Percentiles rank a stretch among this genome's conserved stretches.
phyloP scores from a whole-genome alignment of 2,113 vertebrate genomes.

The Urocolius indicus region DNA sequence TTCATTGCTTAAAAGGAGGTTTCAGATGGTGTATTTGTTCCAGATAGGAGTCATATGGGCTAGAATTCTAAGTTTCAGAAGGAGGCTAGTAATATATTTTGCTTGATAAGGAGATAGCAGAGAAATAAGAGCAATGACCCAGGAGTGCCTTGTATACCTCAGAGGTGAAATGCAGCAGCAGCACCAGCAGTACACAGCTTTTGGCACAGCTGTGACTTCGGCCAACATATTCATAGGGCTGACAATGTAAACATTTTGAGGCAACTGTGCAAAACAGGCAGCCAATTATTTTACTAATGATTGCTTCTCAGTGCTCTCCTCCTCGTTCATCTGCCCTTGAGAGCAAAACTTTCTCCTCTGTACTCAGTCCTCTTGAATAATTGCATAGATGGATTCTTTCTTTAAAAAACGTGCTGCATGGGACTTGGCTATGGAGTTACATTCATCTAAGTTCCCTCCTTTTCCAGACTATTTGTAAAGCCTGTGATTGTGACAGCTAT shows the following conservation, averaged over 20 bases:
- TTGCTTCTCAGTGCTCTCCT: slow-evolving; percentile 1
- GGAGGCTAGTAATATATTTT: neutral
- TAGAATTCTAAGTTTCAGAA: neutral
- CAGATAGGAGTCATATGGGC: neutral
- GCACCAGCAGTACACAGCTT: neutral
- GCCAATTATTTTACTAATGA: slow-evolving; percentile 40
- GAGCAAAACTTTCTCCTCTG: neutral
- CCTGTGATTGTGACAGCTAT: neutral
- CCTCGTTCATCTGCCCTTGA: slow-evolving; percentile 37
- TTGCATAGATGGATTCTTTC: neutral
- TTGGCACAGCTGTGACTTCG: slow-evolving; percentile 35
- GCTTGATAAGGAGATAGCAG: neutral
- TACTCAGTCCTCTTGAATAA: neutral
- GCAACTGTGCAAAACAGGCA: slow-evolving; percentile 48
- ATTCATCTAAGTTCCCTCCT: neutral
- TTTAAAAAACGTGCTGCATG: neutral
- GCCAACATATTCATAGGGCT: neutral
- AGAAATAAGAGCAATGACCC: neutral
- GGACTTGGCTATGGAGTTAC: neutral
- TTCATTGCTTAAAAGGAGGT: neutral
- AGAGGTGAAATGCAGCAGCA: neutral
- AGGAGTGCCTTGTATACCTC: neutral
- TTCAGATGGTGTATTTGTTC: neutral
- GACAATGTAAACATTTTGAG: slow-evolving; percentile 23
- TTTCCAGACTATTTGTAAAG: neutral